Evolutionary conservation across 2,113 vertebrate genomes (phyloP).

Genomic region (Amblyornis subalaris): DNA sequence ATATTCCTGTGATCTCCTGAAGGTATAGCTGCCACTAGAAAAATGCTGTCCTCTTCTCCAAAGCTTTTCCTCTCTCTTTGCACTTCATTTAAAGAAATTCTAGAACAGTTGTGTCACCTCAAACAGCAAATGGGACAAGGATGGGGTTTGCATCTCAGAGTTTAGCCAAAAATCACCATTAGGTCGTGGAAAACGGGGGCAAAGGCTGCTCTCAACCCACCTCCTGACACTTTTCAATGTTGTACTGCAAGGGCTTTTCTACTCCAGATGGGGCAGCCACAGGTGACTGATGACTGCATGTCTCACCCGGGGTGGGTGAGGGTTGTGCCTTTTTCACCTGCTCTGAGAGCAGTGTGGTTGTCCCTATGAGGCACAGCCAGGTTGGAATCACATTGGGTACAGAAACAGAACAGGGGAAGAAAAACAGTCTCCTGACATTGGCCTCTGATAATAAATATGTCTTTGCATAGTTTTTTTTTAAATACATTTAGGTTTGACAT

Average conservation of each 20-base stretch:
- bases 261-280: fast-evolving
- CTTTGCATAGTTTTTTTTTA: neutral
- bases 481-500: neutral
- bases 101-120: neutral
- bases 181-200: fast-evolving
- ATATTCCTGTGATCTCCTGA: neutral
- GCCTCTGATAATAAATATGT: fast-evolving
- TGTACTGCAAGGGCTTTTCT: fast-evolving
- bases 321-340: neutral
- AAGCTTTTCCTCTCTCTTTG: too few species aligned
- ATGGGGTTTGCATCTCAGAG: fast-evolving
- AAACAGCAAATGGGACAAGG: fast-evolving
- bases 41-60: neutral
- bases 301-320: too few species aligned
- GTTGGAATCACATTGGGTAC: fast-evolving
- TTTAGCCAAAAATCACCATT: neutral
- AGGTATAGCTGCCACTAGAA: neutral
- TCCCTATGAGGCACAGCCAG: fast-evolving
- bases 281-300: fast-evolving
- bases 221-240: fast-evolving
- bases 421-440: neutral
- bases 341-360: fast-evolving
- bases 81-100: too few species aligned
- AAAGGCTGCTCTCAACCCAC: too few species aligned
- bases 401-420: neutral